phyloP scores from a whole-genome alignment of 2,113 vertebrate genomes.

The Zingel zingel region DNA sequence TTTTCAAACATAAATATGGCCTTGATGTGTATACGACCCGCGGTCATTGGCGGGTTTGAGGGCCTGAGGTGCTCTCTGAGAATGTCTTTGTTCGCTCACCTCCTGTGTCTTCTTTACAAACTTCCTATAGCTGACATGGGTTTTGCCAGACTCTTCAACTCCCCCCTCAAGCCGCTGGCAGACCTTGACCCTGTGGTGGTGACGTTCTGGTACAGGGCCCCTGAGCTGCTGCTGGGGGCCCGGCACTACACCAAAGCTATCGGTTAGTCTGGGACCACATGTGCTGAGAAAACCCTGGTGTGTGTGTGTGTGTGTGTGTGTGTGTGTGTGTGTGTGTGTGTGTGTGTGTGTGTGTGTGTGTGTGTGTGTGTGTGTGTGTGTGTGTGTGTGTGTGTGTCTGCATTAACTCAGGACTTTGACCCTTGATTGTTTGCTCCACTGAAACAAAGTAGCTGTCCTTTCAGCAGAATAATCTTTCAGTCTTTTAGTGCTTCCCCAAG shows the following conservation, averaged over 20 bases:
- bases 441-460: too few relatives aligned
- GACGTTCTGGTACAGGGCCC: slow-evolving; percentile 99
- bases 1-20: neutral
- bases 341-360: too few relatives aligned
- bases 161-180: slow-evolving; percentile 99
- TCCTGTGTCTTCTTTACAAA: neutral
- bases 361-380: neutral
- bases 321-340: neutral
- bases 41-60: too few relatives aligned
- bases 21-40: too few relatives aligned
- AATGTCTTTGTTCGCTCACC: slow-evolving; percentile 21
- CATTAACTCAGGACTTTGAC: neutral
- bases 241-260: slow-evolving; percentile 99
- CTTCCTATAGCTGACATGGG: slow-evolving; percentile 94
- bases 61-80: neutral
- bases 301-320: neutral
- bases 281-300: neutral
- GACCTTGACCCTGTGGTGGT: slow-evolving; percentile 99
- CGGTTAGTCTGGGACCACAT: slow-evolving; percentile 84
- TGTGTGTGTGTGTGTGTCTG: neutral
- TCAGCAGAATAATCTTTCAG: too few relatives aligned
- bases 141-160: slow-evolving; percentile 99
- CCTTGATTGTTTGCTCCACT: neutral
- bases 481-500: neutral
- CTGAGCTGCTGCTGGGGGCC: slow-evolving; percentile 95